Evolutionary conservation across 2,888 invertebrate genomes (phyloP).

Genomic region (Drosophila lutescens): DNA sequence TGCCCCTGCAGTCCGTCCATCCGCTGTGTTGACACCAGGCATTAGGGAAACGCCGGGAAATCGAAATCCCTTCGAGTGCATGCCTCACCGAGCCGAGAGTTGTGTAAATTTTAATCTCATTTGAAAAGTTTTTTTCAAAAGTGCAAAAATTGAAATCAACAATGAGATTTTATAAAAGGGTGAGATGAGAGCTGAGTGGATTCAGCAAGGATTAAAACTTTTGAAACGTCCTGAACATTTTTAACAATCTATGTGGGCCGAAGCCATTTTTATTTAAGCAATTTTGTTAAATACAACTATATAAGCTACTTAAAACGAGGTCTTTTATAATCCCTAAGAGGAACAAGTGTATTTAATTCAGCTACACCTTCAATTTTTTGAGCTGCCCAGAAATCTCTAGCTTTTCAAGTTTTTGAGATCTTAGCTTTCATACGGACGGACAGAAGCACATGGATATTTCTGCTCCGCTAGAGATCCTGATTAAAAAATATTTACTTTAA

Average conservation of each 20-base stretch:
- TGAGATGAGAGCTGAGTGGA: conserved; percentile 27
- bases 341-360: not conserved
- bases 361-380: too few relatives aligned
- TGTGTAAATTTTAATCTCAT: conserved; percentile 72
- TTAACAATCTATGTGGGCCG: not conserved
- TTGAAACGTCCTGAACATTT: not conserved
- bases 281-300: not conserved
- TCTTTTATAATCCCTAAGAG: not conserved
- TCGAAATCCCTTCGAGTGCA: conserved; percentile 75
- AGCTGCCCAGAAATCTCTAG: too few relatives aligned
- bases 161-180: conserved; percentile 52
- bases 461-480: too few relatives aligned
- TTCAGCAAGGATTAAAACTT: conserved; percentile 28
- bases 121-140: conserved; percentile 67
- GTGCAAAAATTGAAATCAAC: conserved; percentile 71
- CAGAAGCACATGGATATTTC: too few relatives aligned
- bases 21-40: conserved; percentile 72
- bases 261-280: not conserved
- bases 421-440: too few relatives aligned
- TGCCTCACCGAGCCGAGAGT: conserved; percentile 61
- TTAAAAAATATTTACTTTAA: too few relatives aligned
- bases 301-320: not conserved
- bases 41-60: conserved; percentile 63
- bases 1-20: conserved; percentile 12
- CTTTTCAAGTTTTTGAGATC: too few relatives aligned